Conservation (phyloP, 2,888 invertebrate genomes). For the Iphiclides podalirius region DNA sequence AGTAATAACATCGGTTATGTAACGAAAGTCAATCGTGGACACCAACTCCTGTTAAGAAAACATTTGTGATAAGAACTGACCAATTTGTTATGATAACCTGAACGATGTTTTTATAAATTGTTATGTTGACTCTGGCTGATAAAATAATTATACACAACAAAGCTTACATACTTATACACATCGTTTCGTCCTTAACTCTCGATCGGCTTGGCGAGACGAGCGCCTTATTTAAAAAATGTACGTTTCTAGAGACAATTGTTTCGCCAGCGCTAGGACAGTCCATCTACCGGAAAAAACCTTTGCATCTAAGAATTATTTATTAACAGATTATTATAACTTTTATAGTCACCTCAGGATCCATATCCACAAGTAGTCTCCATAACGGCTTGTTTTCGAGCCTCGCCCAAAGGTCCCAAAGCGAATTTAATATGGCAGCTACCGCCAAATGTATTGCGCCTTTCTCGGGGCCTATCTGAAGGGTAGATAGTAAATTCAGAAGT, state of each 20-base stretch:
- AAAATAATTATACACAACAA: too few relatives aligned
- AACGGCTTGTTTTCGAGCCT: slow-evolving; percentile 90
- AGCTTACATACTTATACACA: background rate
- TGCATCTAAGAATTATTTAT: too few relatives aligned
- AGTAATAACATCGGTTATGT: slow-evolving; percentile 90
- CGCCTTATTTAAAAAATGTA: too few relatives aligned
- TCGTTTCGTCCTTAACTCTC: too few relatives aligned
- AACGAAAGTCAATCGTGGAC: slow-evolving; percentile 92
- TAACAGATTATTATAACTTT: too few relatives aligned
- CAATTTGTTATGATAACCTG: slow-evolving; percentile 2
- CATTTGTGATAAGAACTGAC: slow-evolving; percentile 15
- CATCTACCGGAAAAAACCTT: too few relatives aligned
- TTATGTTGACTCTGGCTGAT: background rate
- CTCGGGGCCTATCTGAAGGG: slow-evolving; percentile 90
- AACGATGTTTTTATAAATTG: background rate
- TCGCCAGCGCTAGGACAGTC: too few relatives aligned
- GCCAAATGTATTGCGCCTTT: slow-evolving; percentile 95
- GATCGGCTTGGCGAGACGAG: too few relatives aligned
- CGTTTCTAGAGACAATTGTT: too few relatives aligned
- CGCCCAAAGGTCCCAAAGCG: slow-evolving; percentile 96
- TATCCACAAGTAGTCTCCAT: slow-evolving; percentile 91
- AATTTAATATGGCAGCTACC: slow-evolving; percentile 92
- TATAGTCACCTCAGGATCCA: slow-evolving; percentile 85
- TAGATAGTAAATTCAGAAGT: too few relatives aligned
- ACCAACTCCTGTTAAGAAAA: slow-evolving; percentile 79